Conservation (phyloP, 2,797 vertebrate species). For the Coilia nasus region DNA sequence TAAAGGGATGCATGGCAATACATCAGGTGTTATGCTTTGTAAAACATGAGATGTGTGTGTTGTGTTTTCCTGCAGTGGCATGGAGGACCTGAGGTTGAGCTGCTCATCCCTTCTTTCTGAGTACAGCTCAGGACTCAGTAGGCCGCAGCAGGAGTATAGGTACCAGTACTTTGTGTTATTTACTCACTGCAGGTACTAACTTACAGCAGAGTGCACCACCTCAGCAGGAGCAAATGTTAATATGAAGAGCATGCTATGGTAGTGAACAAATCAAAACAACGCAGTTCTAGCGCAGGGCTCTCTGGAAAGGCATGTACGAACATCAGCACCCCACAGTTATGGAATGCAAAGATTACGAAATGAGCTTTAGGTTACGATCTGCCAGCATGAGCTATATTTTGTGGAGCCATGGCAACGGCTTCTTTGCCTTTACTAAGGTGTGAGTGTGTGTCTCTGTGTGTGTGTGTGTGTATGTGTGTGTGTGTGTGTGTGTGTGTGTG, state of each 20-base stretch:
- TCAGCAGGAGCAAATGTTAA: background rate
- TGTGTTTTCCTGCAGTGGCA: slow-evolving; percentile 77
- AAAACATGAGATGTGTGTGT: slow-evolving; percentile 18
- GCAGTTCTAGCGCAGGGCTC: background rate
- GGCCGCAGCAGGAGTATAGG: slow-evolving; percentile 85
- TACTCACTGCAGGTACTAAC: background rate
- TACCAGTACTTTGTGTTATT: slow-evolving; percentile 54
- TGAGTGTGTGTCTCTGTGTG: too few relatives aligned
- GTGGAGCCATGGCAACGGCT: background rate
- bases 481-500: background rate
- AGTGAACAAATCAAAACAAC: background rate
- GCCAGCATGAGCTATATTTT: background rate
- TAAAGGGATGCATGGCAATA: background rate
- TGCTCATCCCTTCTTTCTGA: slow-evolving; percentile 83
- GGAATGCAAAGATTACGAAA: background rate
- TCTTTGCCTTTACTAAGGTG: background rate
- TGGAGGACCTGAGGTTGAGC: slow-evolving; percentile 83
- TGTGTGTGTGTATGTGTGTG: too few relatives aligned
- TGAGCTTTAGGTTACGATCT: background rate
- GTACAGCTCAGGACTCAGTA: slow-evolving; percentile 83
- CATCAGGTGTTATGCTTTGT: background rate
- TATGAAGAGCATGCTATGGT: background rate
- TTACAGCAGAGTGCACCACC: background rate
- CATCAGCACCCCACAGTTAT: background rate
- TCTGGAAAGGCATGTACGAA: background rate